A percentile compares a stretch with the other conserved stretches of the same genome.
Evolutionary conservation across 1,140 invertebrate genomes (phyloP).

Genomic region (Centruroides vittatus): DNA sequence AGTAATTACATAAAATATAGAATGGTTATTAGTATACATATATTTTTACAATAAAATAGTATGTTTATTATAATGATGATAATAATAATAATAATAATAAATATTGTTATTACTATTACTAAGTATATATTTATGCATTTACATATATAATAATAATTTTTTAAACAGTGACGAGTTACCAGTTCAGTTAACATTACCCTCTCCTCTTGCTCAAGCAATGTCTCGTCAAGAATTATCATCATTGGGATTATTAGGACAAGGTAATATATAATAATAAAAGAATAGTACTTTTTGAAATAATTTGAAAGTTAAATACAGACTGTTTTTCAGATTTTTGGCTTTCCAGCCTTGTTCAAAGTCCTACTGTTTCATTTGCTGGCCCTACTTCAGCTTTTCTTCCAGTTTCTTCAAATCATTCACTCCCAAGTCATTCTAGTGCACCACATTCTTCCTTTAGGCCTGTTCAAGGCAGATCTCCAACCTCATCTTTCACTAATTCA

Average conservation of each 20-base stretch:
- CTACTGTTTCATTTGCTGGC: slow-evolving; percentile 20
- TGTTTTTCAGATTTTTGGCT: slow-evolving; percentile 62
- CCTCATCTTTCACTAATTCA: no score
- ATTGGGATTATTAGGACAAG: slow-evolving; percentile 75
- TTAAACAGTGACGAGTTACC: slow-evolving; percentile 72
- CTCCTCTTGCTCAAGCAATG: slow-evolving; percentile 63
- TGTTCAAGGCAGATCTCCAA: no score
- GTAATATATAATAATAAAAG: slow-evolving; percentile 25
- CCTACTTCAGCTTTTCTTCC: slow-evolving; percentile 41
- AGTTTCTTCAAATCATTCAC: slow-evolving; percentile 22
- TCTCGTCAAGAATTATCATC: slow-evolving; percentile 79
- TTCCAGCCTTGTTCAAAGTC: slow-evolving; percentile 59
- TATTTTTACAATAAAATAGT: no score
- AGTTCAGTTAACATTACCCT: slow-evolving; percentile 70
- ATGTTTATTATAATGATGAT: no score
- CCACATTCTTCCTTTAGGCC: no score
- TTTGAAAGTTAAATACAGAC: not conserved
- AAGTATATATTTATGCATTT: no score
- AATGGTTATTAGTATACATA: no score
- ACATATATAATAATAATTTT: no score
- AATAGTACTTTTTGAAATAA: no score
- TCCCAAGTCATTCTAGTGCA: slow-evolving; percentile 28
- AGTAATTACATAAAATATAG: no score
- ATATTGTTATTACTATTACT: no score
- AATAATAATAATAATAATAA: no score